Evolutionary conservation across 2,113 vertebrate species (phyloP).

Genomic region (Notiomystis cincta): DNA sequence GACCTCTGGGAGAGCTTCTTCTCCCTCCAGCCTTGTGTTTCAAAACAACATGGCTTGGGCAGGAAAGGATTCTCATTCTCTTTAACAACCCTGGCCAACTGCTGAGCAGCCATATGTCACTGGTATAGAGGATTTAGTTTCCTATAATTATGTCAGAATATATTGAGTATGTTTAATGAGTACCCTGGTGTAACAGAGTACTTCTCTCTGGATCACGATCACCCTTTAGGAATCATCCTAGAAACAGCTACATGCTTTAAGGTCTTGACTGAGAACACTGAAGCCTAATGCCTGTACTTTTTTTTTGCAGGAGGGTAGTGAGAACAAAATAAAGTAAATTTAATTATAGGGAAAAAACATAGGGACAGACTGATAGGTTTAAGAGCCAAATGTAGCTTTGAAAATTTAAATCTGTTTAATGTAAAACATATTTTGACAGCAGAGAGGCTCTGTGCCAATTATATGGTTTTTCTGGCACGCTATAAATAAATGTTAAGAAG

Average conservation of each 20-base stretch:
- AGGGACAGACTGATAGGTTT: background rate
- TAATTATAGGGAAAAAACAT: background rate
- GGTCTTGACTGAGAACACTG: background rate
- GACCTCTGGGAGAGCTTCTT: background rate
- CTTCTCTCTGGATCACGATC: background rate
- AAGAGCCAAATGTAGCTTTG: background rate
- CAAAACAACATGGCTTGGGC: background rate
- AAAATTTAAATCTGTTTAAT: background rate
- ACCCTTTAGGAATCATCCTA: background rate
- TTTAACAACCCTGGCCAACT: background rate
- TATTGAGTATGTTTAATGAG: background rate
- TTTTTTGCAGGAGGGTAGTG: background rate
- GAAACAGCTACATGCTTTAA: background rate
- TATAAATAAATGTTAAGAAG: background rate
- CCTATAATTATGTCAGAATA: background rate
- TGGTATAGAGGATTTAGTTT: background rate
- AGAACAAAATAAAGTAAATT: background rate
- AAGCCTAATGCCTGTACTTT: background rate
- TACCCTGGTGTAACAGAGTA: background rate
- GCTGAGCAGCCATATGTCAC: background rate
- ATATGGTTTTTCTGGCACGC: background rate
- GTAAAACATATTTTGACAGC: background rate
- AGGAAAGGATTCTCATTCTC: background rate
- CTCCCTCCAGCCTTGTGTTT: background rate
- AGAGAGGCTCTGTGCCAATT: background rate